Base-by-base conservation (phyloP, 2,797 vertebrate genomes). In the Clangula hyemalis region DNA sequence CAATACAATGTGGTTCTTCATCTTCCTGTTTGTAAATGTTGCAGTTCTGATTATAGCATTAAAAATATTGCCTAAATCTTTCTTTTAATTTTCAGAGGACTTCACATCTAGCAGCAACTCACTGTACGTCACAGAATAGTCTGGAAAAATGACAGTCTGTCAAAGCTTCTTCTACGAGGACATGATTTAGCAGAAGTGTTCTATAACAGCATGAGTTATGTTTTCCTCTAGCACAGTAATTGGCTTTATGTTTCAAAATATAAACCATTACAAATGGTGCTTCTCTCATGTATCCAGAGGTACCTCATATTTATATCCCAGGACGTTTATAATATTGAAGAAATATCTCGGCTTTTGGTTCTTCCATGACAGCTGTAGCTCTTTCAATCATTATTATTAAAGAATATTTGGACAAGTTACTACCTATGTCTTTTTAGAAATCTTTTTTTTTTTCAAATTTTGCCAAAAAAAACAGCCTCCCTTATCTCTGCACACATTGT, bases 241-340 rank as follows among this genome's bases (percentile, higher is more conserved):
- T 93, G 87, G 77, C 84, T 74, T 80, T 54, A 30, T 74, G 78
- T 87, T 90, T 90, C 86, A 72, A 77, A 74, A 89, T 22, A 68
- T 0, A 24, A 85, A 57, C 53, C 57, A 7, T 78, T 53, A 32
- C 89, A 54, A 85, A 57, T 22, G 72, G 65, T 61, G 90, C 38
- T 89, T 89, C 90, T 82, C 84, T 73, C 56, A 5, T 61, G 86
- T 45, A 87, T 74, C 53, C 90, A 87, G 70, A 94, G 90, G 83
- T 87, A 38, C 25, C 83, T 94, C 60, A 3, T 69, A 51, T 87
- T 94, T 87, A 45, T 82, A 85, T 82, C 92, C 78, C 82, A 89
- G 76, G 73, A 41, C 81, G n/a, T 75, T 81, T 38, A 56, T 24
- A 53, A 68, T 87, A 58, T 28, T 68, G 69, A 53, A 80, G 93